A percentile compares a stretch with the other conserved stretches of the same genome.
Evolutionary conservation across 2,113 vertebrate genomes (phyloP).

Genomic region (Pantherophis guttatus): DNA sequence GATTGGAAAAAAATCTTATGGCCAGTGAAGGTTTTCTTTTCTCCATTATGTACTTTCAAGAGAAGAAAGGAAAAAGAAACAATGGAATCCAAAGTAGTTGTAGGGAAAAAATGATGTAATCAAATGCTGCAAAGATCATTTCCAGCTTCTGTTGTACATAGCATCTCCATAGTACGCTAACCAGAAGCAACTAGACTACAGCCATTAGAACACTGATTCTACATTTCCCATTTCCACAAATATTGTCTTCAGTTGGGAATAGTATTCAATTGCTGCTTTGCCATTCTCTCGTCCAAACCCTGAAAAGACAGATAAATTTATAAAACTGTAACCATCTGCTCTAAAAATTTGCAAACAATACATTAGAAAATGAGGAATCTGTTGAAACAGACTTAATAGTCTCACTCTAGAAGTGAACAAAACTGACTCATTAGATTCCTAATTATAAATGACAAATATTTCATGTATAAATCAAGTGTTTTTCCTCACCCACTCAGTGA

Average conservation of each 20-base stretch:
- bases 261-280: constrained; percentile 85
- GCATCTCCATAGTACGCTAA: background rate
- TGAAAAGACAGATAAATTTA: constrained; percentile 54
- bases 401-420: background rate
- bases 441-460: background rate
- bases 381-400: background rate
- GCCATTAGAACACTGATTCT: constrained; percentile 77
- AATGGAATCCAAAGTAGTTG: background rate
- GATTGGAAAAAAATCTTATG: background rate
- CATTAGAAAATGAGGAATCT: background rate
- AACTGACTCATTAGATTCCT: background rate
- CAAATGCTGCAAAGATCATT: background rate
- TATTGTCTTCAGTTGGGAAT: constrained; percentile 93
- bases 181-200: background rate
- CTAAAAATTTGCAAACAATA: background rate
- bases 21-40: background rate
- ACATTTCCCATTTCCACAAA: constrained; percentile 93
- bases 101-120: background rate
- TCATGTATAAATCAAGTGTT: background rate
- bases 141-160: background rate
- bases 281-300: constrained; percentile 96
- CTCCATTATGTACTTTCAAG: background rate
- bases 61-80: background rate
- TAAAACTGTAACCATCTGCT: background rate
- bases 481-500: background rate